Conservation (phyloP, 2,113 vertebrate species). For the Elgaria multicarinata region DNA sequence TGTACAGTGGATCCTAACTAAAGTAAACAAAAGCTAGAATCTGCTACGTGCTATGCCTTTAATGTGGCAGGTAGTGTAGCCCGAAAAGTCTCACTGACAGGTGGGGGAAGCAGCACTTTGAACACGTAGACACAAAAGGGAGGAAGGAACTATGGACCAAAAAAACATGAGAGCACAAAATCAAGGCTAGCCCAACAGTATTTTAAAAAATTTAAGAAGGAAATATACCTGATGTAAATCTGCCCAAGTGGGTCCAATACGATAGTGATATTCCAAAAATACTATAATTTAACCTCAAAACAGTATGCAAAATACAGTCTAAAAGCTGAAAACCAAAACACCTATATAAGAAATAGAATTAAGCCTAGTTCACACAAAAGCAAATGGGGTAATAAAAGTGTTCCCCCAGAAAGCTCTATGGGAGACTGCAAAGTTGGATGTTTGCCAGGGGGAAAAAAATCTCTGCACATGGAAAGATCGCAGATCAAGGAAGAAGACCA, state of each 20-base stretch:
- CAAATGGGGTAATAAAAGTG: background rate
- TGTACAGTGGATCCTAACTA: no score
- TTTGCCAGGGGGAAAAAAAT: no score
- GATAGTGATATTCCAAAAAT: background rate
- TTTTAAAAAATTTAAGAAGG: background rate
- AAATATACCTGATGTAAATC: background rate
- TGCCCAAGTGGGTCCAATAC: background rate
- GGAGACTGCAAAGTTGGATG: no score
- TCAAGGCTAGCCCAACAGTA: background rate
- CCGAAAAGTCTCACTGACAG: background rate
- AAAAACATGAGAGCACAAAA: background rate
- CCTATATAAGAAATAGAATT: background rate
- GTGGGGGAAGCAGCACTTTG: background rate
- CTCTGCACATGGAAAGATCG: no score
- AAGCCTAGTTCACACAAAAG: background rate
- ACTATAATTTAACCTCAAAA: background rate
- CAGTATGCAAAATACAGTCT: no score
- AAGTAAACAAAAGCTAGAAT: no score
- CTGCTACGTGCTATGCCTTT: no score
- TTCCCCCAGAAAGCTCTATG: no score
- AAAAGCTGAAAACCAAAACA: no score
- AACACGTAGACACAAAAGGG: background rate
- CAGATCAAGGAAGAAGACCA: no score
- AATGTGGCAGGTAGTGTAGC: no score
- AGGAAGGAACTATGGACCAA: background rate